These are phyloP conservation scores for Chorisops tibialis DNA, from an alignment of 2,888 invertebrate genomes.

Conservation along the genomic window DNA sequence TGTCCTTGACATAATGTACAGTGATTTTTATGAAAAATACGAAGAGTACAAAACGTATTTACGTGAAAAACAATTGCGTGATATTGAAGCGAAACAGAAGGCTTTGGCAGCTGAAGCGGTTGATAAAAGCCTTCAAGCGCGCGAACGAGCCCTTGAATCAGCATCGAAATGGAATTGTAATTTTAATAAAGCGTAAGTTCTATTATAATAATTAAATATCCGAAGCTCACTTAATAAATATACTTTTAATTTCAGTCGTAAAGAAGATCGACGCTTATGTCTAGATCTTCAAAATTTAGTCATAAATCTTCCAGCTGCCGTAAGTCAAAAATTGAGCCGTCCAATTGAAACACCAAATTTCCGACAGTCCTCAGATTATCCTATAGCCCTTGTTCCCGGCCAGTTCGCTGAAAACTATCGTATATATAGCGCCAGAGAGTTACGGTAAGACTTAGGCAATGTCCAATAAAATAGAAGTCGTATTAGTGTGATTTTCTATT, in stretches of 20 bases:
- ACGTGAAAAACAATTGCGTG: slow-evolving; percentile 61
- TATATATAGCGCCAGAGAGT: slow-evolving; percentile 74
- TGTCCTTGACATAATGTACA: slow-evolving; percentile 91
- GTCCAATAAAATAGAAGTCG: not conserved
- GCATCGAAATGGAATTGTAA: slow-evolving; percentile 86
- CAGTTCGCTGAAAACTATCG: slow-evolving; percentile 89
- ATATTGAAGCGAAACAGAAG: slow-evolving; percentile 65
- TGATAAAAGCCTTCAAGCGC: slow-evolving; percentile 57
- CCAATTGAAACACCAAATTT: slow-evolving; percentile 33
- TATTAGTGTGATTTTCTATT: slow-evolving; percentile 1
- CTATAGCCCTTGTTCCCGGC: slow-evolving; percentile 92
- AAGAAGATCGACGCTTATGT: slow-evolving; percentile 74
- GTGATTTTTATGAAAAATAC: slow-evolving; percentile 93
- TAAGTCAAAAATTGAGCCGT: slow-evolving; percentile 48
- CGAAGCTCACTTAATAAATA: not conserved
- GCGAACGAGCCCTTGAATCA: slow-evolving; percentile 77
- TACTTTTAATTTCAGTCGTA: slow-evolving; percentile 48
- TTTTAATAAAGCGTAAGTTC: slow-evolving; percentile 64
- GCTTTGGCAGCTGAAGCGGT: slow-evolving; percentile 53
- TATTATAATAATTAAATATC: not conserved
- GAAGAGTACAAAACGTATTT: slow-evolving; percentile 75
- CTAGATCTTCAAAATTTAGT: slow-evolving; percentile 91
- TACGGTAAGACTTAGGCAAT: slow-evolving; percentile 52
- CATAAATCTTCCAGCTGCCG: slow-evolving; percentile 70
- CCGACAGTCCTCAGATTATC: slow-evolving; percentile 65